Evolutionary conservation across 2,113 vertebrate species (phyloP).

Genomic region (Laticauda laticaudata): DNA sequence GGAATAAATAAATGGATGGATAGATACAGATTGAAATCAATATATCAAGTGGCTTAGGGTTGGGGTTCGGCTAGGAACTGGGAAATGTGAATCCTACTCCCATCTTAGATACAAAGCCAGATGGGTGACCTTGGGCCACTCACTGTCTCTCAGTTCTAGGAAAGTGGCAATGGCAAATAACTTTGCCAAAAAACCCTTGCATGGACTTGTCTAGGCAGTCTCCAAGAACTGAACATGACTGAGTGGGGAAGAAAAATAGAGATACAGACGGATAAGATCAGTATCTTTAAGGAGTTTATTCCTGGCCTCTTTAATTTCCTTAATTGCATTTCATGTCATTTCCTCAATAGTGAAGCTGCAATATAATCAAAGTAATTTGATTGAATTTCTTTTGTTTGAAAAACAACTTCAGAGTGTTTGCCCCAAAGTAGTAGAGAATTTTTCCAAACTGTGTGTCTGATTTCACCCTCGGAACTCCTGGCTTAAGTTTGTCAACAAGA

Average conservation of each 20-base stretch:
- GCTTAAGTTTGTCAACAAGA: background rate
- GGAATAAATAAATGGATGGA: background rate
- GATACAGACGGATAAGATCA: background rate
- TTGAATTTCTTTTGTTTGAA: background rate
- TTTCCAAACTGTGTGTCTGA: background rate
- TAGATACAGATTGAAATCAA: background rate
- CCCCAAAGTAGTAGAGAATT: background rate
- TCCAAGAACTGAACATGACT: background rate
- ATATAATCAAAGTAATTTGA: background rate
- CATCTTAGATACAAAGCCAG: background rate
- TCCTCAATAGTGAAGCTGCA: background rate
- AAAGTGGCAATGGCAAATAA: background rate
- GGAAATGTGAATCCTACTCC: background rate
- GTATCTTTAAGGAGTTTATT: background rate
- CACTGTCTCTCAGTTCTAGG: background rate
- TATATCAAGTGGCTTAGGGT: background rate
- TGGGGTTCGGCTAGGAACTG: background rate
- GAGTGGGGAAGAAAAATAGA: background rate
- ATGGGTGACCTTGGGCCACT: background rate
- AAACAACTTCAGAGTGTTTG: background rate
- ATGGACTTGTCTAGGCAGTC: background rate
- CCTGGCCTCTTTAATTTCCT: background rate
- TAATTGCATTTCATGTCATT: background rate
- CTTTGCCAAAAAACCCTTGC: background rate
- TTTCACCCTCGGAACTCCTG: background rate